Evolutionary conservation across 2,888 invertebrate species (phyloP).

Genomic region (Chrysolina oricalcia): DNA sequence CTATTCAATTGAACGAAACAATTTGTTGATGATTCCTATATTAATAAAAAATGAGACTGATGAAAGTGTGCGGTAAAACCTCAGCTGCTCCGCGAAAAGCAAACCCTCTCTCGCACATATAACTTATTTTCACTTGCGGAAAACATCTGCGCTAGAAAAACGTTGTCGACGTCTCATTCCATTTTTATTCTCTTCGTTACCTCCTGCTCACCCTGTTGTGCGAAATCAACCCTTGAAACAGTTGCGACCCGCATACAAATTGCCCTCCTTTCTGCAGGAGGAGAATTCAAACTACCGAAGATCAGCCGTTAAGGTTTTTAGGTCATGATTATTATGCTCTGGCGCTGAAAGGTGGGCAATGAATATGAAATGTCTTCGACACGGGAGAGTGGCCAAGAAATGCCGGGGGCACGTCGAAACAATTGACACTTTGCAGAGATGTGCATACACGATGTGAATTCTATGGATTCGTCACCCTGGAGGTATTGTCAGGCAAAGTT

Average conservation of each 20-base stretch:
- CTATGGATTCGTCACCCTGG: background rate
- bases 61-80: background rate
- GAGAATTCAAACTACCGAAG: constrained; percentile 23
- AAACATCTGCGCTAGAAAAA: constrained; percentile 22
- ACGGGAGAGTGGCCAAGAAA: background rate
- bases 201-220: background rate
- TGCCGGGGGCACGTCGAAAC: constrained; percentile 14
- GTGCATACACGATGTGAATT: constrained; percentile 4
- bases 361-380: constrained; percentile 21
- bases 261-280: constrained; percentile 10
- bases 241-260: constrained; percentile 19
- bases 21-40: too few relatives aligned
- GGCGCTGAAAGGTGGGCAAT: constrained; percentile 22
- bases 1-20: too few relatives aligned
- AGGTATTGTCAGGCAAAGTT: background rate
- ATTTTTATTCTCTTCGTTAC: constrained; percentile 1
- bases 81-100: background rate
- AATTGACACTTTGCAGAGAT: background rate
- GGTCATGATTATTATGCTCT: constrained; percentile 21
- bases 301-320: constrained; percentile 15
- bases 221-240: constrained; percentile 22
- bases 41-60: background rate
- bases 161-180: constrained; percentile 1
- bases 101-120: background rate
- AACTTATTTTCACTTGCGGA: background rate